Percentiles rank a stretch among this genome's conserved stretches.
These are phyloP conservation scores for Rhinichthys osculus DNA, from an alignment of 2,797 vertebrate genomes.

Conservation along the genomic window DNA sequence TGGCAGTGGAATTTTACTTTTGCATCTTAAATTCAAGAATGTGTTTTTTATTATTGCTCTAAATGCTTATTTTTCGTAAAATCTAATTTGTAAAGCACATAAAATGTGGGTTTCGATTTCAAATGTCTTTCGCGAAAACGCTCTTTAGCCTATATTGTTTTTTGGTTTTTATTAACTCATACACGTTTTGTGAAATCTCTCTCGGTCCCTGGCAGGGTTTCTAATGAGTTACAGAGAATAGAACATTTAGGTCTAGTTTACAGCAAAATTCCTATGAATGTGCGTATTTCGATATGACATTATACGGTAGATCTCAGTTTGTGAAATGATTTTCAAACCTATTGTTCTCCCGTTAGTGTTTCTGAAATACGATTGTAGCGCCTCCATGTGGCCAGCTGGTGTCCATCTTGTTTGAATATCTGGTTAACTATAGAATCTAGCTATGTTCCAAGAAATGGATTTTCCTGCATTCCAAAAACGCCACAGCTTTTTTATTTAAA, in stretches of 20 bases:
- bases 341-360: background rate
- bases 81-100: background rate
- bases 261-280: too few species aligned
- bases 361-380: slow-evolving; percentile 65
- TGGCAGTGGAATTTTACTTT: background rate
- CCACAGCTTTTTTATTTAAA: background rate
- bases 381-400: slow-evolving; percentile 68
- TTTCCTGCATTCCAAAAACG: background rate
- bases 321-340: background rate
- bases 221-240: background rate
- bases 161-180: background rate
- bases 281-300: background rate
- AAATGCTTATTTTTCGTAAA: background rate
- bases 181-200: background rate
- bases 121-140: background rate
- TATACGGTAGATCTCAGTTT: background rate
- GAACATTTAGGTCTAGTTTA: background rate
- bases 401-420: background rate
- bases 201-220: background rate
- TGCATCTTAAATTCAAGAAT: background rate
- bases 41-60: background rate
- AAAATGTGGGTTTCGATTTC: background rate
- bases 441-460: background rate
- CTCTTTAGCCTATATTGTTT: background rate
- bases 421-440: background rate